Percentiles rank a stretch among this genome's conserved stretches.
Evolutionary conservation across 2,797 vertebrate species (phyloP).

Genomic region (Lepidocolaptes lacrymiger): DNA sequence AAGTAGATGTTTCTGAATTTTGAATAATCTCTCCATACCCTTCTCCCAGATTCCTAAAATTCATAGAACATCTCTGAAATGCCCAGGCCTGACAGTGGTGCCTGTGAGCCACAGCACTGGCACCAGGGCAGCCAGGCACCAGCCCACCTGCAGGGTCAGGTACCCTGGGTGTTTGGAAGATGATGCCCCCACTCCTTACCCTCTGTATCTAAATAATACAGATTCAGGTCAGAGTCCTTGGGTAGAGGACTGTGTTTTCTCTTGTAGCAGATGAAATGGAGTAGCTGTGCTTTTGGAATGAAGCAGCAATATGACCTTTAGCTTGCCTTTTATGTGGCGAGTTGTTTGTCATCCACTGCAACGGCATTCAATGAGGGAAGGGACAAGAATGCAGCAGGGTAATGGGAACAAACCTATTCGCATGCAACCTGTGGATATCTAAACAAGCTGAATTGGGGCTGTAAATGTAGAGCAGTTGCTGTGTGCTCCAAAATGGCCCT

Average conservation of each 20-base stretch:
- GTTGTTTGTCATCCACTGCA: constrained; percentile 4
- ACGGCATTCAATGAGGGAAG: background rate
- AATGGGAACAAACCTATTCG: background rate
- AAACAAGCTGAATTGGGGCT: background rate
- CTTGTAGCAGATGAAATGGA: background rate
- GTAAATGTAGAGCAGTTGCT: background rate
- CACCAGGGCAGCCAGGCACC: background rate
- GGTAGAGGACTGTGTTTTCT: background rate
- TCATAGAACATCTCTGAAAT: background rate
- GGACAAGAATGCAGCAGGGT: background rate
- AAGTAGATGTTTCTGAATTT: constrained; percentile 24
- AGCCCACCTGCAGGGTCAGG: background rate
- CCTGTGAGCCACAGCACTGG: background rate
- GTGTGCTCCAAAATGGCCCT: background rate
- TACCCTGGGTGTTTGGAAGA: fast-evolving
- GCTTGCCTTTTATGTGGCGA: constrained; percentile 25
- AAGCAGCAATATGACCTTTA: background rate
- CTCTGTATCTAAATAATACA: background rate
- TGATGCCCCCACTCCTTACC: background rate
- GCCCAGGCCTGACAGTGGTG: background rate
- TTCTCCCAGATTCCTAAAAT: background rate
- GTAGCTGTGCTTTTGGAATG: background rate
- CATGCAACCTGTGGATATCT: background rate
- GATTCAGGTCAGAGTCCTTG: background rate
- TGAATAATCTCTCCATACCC: background rate